Percentiles rank a stretch among this genome's conserved stretches.
Conservation (phyloP, 2,113 vertebrate genomes). For the Serinus canaria region DNA sequence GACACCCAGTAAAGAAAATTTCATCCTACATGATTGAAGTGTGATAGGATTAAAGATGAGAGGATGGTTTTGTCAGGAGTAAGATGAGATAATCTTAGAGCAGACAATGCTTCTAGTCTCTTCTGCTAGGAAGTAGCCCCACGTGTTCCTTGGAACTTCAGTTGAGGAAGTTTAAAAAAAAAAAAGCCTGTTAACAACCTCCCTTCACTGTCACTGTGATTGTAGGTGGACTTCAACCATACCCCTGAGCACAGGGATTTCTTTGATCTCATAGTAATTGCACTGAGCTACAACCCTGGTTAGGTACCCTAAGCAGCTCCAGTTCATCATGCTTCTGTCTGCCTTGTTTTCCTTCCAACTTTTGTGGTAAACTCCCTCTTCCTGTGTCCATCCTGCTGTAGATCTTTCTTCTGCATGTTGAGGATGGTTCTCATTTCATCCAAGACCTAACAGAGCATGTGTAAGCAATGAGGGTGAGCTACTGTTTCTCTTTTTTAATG, state of each 20-base stretch:
- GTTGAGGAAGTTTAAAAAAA: not conserved
- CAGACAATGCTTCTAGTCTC: not conserved
- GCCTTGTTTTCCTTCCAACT: not conserved
- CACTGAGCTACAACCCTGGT: not conserved
- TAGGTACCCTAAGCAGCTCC: not conserved
- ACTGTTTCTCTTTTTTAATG: not conserved
- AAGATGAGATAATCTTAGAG: not conserved
- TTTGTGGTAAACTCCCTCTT: not conserved
- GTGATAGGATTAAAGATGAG: constrained; percentile 42
- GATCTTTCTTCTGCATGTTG: not conserved
- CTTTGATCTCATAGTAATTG: not conserved
- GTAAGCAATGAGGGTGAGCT: not conserved
- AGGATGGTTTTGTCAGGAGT: constrained; percentile 11
- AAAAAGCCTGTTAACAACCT: not conserved
- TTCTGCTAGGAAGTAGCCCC: not conserved
- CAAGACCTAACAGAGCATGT: not conserved
- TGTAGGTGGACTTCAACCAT: not conserved
- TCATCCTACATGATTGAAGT: constrained; percentile 39
- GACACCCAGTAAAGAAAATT: constrained; percentile 36
- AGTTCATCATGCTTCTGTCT: not conserved
- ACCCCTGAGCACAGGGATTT: not conserved
- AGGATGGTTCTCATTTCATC: not conserved
- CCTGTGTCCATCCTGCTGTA: not conserved
- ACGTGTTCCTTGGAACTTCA: not conserved
- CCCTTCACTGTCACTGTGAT: not conserved